Percentiles rank a stretch among this genome's conserved stretches.
These are phyloP conservation scores for Phenganax stokvisi DNA, from an alignment of 92 coral and sea anemone genomes.

Conservation along the genomic window DNA sequence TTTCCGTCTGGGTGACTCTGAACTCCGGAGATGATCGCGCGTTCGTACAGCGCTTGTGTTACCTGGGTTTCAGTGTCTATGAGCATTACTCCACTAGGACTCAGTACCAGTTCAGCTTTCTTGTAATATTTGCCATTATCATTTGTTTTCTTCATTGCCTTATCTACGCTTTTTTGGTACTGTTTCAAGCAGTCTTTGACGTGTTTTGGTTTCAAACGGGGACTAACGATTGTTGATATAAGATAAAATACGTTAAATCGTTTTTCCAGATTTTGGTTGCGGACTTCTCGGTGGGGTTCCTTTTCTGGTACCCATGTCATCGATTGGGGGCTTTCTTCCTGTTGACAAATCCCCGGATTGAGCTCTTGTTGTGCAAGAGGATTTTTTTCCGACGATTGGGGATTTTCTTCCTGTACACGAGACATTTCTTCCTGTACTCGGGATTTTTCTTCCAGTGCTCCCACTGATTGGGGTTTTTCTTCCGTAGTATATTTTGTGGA, in stretches of 20 bases:
- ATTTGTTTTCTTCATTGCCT: conserved; percentile 57
- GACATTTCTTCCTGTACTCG: not conserved
- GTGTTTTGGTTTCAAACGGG: conserved; percentile 85
- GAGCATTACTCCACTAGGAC: conserved; percentile 76
- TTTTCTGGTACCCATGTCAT: not conserved
- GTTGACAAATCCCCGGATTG: too few species aligned
- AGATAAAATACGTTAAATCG: conserved; percentile 64
- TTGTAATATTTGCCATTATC: conserved; percentile 52
- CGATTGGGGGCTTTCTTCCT: not conserved
- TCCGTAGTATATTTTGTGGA: not conserved
- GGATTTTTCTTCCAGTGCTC: not conserved
- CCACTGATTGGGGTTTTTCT: not conserved
- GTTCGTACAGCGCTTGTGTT: conserved; percentile 74
- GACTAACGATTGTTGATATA: conserved; percentile 86
- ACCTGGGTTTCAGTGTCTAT: conserved; percentile 47
- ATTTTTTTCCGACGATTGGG: not conserved
- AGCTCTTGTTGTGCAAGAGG: not conserved
- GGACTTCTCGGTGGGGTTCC: conserved; percentile 29
- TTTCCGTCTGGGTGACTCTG: conserved; percentile 78
- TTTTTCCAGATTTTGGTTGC: conserved; percentile 60
- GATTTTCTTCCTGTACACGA: not conserved
- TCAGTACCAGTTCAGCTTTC: conserved; percentile 59
- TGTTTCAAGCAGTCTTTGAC: conserved; percentile 87
- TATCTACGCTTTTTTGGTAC: conserved; percentile 63
- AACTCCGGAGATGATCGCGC: conserved; percentile 55